Evolutionary conservation across 1,140 invertebrate genomes (phyloP).

Genomic region (Stegodyphus dumicola): DNA sequence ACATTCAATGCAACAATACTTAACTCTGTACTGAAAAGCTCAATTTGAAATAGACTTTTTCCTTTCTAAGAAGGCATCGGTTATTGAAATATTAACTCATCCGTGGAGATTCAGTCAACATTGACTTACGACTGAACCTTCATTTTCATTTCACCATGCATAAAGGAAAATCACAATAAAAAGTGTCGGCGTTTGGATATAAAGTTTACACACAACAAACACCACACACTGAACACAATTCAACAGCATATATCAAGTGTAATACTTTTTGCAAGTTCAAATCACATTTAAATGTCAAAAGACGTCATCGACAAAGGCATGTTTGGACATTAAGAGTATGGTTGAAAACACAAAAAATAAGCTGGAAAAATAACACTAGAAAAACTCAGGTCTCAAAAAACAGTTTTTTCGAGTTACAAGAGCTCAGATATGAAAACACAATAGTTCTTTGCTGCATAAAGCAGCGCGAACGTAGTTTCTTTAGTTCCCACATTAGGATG

Average conservation of each 20-base stretch:
- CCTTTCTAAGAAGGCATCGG: constrained; percentile 32
- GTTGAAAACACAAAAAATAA: constrained; percentile 19
- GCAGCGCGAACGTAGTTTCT: not conserved
- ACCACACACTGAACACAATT: constrained; percentile 50
- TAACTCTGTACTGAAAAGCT: constrained; percentile 50
- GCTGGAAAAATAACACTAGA: not conserved
- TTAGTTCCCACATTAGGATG: not conserved
- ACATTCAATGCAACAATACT: constrained; percentile 4
- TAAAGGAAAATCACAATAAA: constrained; percentile 10
- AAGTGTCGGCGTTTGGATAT: constrained; percentile 4
- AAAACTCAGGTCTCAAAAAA: not conserved
- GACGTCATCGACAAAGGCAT: constrained; percentile 24
- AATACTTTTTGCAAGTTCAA: constrained; percentile 51
- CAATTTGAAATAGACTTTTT: constrained; percentile 51
- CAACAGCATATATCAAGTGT: constrained; percentile 31
- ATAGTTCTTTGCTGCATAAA: not conserved
- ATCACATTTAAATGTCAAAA: constrained; percentile 52
- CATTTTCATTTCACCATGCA: constrained; percentile 26
- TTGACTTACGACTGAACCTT: constrained; percentile 47
- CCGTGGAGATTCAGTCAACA: constrained; percentile 34
- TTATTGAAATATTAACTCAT: constrained; percentile 24
- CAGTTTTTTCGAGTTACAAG: not conserved
- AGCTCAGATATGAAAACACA: constrained; percentile 18
- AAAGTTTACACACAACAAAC: constrained; percentile 34
- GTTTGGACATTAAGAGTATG: constrained; percentile 25